Evolutionary conservation across 2,797 vertebrate genomes (phyloP), one percentile per base, ranked within the genome.

Genomic region (Gallinago nigripennis): DNA sequence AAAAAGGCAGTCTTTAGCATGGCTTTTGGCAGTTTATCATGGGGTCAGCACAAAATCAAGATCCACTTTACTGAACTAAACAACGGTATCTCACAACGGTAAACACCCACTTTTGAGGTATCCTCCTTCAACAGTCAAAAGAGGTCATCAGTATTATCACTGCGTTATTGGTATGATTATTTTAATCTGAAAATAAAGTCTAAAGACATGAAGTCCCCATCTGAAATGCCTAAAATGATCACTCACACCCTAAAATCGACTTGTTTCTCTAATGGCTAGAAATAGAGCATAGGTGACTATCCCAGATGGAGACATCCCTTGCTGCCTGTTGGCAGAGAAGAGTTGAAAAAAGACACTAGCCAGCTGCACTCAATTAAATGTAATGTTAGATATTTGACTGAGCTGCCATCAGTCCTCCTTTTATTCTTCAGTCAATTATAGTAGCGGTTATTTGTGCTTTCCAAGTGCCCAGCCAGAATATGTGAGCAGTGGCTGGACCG

Each of bases 1-100:
- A 35, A 66, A 72, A 63, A 58, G 14, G n/a, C 43, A 50, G 45
- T 30, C 39, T 54, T 81, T 12, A 48, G 27, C 0, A 0, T 60
- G 78, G 11, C 54, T 91, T 85, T 50, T 65, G 60, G 51, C 46
- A 82, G 48, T 35, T 93, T 90, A 45, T 24, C 31, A 18, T 11
- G 63, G 41, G 33, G 41, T 65, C 64, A 90, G 50, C 58, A 87
- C 8, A 68, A 75, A n/a, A 86, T 27, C 48, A 21, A 86, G 25
- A 30, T 60, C 43, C 20, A 3, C 50, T 72, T 71, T 33, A 48
- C 17, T 33, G 33, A 31, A 53, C 33, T 77, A 50, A 85, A 73
- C 28, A 82, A 20, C 48, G 33, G 21, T 48, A 53, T 20, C 21
- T 51, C 21, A 1, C 21, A 1, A 0, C 19, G 41, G 39, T 16